Percentiles rank a stretch among this genome's conserved stretches.
Evolutionary conservation across 2,888 invertebrate genomes (phyloP).

Genomic region (Nymphalis c-album): DNA sequence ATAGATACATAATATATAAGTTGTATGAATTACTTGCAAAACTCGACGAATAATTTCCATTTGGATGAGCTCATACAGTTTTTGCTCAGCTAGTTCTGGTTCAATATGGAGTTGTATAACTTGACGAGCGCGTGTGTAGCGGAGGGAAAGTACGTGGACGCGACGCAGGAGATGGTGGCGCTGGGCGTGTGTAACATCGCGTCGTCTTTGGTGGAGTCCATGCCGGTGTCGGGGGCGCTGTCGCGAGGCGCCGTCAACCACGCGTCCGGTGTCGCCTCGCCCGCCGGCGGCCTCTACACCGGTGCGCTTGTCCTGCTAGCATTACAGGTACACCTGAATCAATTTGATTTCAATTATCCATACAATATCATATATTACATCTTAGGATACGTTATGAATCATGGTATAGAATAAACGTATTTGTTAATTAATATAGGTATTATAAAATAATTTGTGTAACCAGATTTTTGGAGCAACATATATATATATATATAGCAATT

Average conservation of each 20-base stretch:
- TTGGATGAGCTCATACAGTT: no score
- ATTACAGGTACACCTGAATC: conserved; percentile 60
- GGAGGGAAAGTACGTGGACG: conserved; percentile 89
- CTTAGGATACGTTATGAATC: no score
- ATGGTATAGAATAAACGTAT: no score
- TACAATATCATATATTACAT: not conserved
- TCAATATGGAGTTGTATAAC: not conserved
- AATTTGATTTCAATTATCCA: no score
- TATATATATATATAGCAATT: no score
- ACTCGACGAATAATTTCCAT: no score
- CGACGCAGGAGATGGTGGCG: conserved; percentile 94
- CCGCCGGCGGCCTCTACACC: conserved; percentile 92
- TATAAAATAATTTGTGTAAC: no score
- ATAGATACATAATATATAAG: no score
- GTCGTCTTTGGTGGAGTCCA: conserved; percentile 93
- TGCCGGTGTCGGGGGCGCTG: conserved; percentile 95
- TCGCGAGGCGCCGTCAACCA: conserved; percentile 96
- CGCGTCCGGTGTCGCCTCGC: conserved; percentile 94
- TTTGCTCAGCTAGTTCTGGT: not conserved
- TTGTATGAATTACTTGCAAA: no score
- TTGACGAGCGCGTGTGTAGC: conserved; percentile 63
- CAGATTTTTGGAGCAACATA: no score
- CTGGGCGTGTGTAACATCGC: conserved; percentile 92
- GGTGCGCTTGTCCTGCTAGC: conserved; percentile 80
- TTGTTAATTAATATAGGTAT: no score